Conservation (phyloP, 1,140 invertebrate species). For the Drosophila micromelanica region DNA sequence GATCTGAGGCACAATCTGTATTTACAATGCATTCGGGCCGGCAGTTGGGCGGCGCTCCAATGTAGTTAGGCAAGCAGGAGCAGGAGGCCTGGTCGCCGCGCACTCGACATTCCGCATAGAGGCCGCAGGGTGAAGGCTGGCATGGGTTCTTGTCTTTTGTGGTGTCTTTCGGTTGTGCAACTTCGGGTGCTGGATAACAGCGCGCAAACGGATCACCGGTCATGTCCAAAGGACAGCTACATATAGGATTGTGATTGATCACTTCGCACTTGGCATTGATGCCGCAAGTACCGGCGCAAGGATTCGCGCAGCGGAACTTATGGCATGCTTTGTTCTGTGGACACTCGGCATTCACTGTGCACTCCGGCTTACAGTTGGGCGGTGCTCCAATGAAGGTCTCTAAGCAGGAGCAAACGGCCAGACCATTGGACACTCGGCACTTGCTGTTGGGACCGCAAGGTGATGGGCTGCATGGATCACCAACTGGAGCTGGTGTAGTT, state of each 20-base stretch:
- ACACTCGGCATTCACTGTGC: constrained; percentile 90
- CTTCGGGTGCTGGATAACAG: constrained; percentile 85
- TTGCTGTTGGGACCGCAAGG: constrained; percentile 93
- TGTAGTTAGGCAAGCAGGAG: constrained; percentile 90
- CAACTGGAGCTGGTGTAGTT: constrained; percentile 86
- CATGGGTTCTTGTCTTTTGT: constrained; percentile 89
- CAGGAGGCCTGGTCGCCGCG: constrained; percentile 89
- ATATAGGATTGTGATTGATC: constrained; percentile 90
- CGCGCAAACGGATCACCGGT: constrained; percentile 90
- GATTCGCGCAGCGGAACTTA: constrained; percentile 89
- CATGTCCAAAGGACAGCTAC: constrained; percentile 88
- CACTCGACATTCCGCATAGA: constrained; percentile 89
- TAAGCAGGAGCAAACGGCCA: constrained; percentile 91
- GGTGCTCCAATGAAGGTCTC: constrained; percentile 89
- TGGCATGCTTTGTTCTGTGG: constrained; percentile 89
- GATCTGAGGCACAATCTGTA: constrained; percentile 91
- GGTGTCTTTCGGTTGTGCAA: constrained; percentile 78
- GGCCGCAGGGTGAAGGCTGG: constrained; percentile 91
- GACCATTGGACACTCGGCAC: constrained; percentile 89
- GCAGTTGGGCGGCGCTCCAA: constrained; percentile 91
- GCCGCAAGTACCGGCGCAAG: constrained; percentile 89
- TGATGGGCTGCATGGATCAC: constrained; percentile 89
- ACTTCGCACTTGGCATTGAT: constrained; percentile 88
- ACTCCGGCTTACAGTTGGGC: constrained; percentile 90
- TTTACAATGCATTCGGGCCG: constrained; percentile 92